Percentiles rank a stretch among this genome's conserved stretches.
phyloP scores from a whole-genome alignment of 1,140 invertebrate species.

The Arctopsyche grandis region DNA sequence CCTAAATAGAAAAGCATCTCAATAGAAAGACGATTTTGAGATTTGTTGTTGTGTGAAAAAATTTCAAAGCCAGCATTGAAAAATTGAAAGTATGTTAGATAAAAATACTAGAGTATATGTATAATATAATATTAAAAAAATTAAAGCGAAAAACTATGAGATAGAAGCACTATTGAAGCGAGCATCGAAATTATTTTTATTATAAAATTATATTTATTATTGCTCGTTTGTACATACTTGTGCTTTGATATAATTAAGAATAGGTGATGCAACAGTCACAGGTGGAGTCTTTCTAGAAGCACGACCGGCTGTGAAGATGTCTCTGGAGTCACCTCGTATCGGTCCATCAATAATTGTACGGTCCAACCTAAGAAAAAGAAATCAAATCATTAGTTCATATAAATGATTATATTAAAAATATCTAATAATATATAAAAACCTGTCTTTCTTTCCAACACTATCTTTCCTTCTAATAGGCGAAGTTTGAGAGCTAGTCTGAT shows the following conservation, averaged over 20 bases:
- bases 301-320: constrained; percentile 54
- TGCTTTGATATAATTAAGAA: constrained; percentile 87
- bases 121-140: constrained; percentile 17
- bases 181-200: background rate
- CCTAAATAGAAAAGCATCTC: constrained; percentile 67
- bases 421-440: constrained; percentile 65
- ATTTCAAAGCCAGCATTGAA: constrained; percentile 11
- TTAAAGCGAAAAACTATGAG: constrained; percentile 46
- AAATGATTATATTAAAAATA: background rate
- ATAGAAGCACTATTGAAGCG: background rate
- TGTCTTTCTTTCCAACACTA: constrained; percentile 77
- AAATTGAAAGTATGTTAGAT: constrained; percentile 6
- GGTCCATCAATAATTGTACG: constrained; percentile 64
- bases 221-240: constrained; percentile 69
- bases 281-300: constrained; percentile 52
- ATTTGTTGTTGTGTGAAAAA: constrained; percentile 59
- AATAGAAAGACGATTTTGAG: constrained; percentile 17
- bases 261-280: constrained; percentile 72
- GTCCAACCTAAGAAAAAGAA: constrained; percentile 61
- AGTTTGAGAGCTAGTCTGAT: constrained; percentile 78
- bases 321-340: constrained; percentile 60
- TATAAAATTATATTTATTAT: background rate
- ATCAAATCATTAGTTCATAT: too few species aligned
- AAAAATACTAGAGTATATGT: background rate
- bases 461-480: constrained; percentile 81